Evolutionary conservation across 1,140 invertebrate genomes (phyloP), one percentile per base, ranked within the genome.

Genomic region (Meloidogyne hapla): DNA sequence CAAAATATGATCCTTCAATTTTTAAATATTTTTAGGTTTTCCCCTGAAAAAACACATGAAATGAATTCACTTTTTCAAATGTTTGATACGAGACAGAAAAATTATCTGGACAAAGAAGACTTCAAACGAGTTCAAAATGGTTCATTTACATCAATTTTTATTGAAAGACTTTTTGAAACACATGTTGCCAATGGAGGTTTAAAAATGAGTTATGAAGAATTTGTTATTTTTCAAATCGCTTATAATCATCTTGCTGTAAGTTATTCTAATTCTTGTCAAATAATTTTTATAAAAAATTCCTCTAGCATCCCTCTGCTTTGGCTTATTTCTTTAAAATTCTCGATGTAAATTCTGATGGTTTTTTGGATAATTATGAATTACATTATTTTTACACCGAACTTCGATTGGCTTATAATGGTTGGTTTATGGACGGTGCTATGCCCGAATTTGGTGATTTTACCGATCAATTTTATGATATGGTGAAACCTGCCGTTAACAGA

Each of bases 321-420:
- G 26, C 40, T 25, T 78, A 79, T 62, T 78, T 78, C 65, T 78
- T 80, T 75, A 78, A 80, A 48, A 42, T 78, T 28, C 77, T 78
- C 1, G 77, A 78, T 61, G 26, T 78, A 15, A 26, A 80, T 26
- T 79, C 72, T 21, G 62, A 80, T 38, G 77, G 77, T 15, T 67
- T 69, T 69, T 63, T 78, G 45, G 78, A 56, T 23, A 45, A 71
- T 26, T 79, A 80, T 75, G 77, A 78, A 23, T 48, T 78, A 9
- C 66, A 38, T 25, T 79, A 71, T 48, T 78, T 78, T 67, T 78
- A 78, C 45, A 71, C 66, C 8, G 74, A 75, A 56, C 38, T 75
- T n/a, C 64, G 74, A 23, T 42, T n/a, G n/a, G 65, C 56, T 13
- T 75, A 75, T 38, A 74, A 75, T 48, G 69, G 45, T 10, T 76